Evolutionary conservation across 64 coral and sea anemone genomes (phyloP), one percentile per base, ranked within the genome.

Genomic region (Anthopleura sola): DNA sequence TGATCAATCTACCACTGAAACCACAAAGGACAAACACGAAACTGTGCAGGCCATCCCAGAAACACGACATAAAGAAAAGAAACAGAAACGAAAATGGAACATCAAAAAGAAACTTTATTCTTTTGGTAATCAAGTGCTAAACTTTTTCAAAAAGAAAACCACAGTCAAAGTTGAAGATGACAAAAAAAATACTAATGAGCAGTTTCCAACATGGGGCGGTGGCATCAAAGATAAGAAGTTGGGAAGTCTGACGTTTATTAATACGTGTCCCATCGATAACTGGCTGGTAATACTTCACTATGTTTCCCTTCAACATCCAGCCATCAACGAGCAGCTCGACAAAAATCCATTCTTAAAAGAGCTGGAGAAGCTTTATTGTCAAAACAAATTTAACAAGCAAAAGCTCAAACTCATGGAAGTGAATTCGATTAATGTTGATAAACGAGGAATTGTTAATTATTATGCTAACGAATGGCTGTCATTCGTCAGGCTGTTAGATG

Each of bases 261-360:
- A 71, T 32, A 71, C 66, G 1, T 71, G 66, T 34, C 66, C 66
- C 1, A 34, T 71, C 0, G 66, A 71, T 34, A 33, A 34, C 31
- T 71, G 66, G 66, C 66, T 71, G n/a, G 66, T 71, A 4, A 71
- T 71, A 8, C 28, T 71, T n/a, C 66, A 71, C 66, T 71, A 71
- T 15, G 66, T 71, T 71, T 32, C 29, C 28, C n/a, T 33, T 34
- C 66, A 71, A 16, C 34, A 71, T 14, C 66, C 66, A 16, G 23
- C 14, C 2, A 28, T 71, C 29, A 71, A 34, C 10, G 34, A 71
- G 34, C 28, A 33, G 10, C 31, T 71, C 2, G 1, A 34, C 2
- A 32, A 34, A 71, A 16, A 32, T 32, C 66, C 7, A 0, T 71
- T 71, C 9, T 71, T 71, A 34, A 71, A 32, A 11, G 15, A 71